phyloP scores from a whole-genome alignment of 2,797 vertebrate genomes.

The Danio kyathit region DNA sequence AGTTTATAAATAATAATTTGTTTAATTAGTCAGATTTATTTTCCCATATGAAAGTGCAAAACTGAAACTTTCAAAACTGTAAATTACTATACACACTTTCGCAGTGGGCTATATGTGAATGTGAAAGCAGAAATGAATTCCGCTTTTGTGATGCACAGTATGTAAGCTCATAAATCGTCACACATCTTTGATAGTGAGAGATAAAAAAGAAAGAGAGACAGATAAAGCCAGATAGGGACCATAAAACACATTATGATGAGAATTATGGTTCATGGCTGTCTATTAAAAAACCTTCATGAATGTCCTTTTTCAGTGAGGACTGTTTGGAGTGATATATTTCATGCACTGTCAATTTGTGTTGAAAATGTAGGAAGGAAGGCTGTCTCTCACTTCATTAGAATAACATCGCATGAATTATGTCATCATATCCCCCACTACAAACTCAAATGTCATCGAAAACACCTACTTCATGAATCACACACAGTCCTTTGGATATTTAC shows the following conservation, averaged over 20 bases:
- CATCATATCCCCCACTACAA: slow-evolving; percentile 11
- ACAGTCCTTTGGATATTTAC: neutral
- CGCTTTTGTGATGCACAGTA: neutral
- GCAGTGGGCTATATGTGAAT: slow-evolving; percentile 14
- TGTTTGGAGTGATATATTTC: neutral
- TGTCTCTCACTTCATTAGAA: slow-evolving; percentile 2
- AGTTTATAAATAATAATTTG: neutral
- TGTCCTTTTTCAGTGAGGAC: neutral
- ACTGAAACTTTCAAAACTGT: neutral
- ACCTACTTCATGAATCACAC: slow-evolving; percentile 16
- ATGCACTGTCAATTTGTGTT: neutral
- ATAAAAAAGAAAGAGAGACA: neutral
- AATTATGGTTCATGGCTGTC: neutral
- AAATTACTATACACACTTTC: slow-evolving; percentile 13
- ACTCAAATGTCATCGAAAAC: neutral
- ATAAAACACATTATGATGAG: neutral
- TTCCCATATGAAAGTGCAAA: neutral
- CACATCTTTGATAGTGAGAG: neutral
- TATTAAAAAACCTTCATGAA: neutral
- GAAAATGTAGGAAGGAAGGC: slow-evolving; percentile 9
- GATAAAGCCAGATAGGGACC: neutral
- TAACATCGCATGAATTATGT: slow-evolving; percentile 1
- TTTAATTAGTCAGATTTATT: neutral
- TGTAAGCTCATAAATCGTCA: neutral
- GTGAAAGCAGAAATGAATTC: slow-evolving; percentile 26